Evolutionary conservation across 2,888 invertebrate genomes (phyloP), one percentile per base, ranked within the genome.

Genomic region (Meandrusa payeni): DNA sequence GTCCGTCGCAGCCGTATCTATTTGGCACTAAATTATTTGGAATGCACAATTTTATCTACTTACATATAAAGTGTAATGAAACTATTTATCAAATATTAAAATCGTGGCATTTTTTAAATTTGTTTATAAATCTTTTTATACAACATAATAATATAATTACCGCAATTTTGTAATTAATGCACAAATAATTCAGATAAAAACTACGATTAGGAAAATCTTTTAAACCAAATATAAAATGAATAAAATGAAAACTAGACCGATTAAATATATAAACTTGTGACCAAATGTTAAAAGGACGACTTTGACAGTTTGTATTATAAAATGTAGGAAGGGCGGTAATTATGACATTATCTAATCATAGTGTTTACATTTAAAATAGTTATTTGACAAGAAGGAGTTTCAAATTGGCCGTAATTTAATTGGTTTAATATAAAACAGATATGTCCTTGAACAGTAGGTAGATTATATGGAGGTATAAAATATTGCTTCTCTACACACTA

Each of bases 21-120:
- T 86, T 87, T 87, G 86, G 86, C 86, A 87, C 86, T 78, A 76
- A 69, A 69, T 72, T 73, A 80, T 83, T 86, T 85, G 83, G 82
- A 77, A 83, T 75, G 74, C 76, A 71, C 72, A 19, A 75, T 68
- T 66, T 72, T 79, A 79, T 77, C 77, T 80, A 81, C 58, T 57
- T 61, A 69, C 6, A 24, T 61, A 69, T 69, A 59, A 54, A 63
- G 59, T 69, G 61, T 65, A 61, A 61, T 59, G 59, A 64, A 66
- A 68, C 61, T 70, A 66, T 44, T 54, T 45, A 48, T 48, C 24
- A 43, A 47, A 34, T 37, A 45, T 29, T 27, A 37, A 22, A 49
- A 38, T 39, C 6, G 29, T 36, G 34, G 42, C 36, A 28, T 42
- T 42, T 22, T 41, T 6, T 34, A 42, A 19, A 6, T 17, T 5